phyloP scores from a whole-genome alignment of 2,888 invertebrate species.

The Elaeidobius kamerunicus region DNA sequence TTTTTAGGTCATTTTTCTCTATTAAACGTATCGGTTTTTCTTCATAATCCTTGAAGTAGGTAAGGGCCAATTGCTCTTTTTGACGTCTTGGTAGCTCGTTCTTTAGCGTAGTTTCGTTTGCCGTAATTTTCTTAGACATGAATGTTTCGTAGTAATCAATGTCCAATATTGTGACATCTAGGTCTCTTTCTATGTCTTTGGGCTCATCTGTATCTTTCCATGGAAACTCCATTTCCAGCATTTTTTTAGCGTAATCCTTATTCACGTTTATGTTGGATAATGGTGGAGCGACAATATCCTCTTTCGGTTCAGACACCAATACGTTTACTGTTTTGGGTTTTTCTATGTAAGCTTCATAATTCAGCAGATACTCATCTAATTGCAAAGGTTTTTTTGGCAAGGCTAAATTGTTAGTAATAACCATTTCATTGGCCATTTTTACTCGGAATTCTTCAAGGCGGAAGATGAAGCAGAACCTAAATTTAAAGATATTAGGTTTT shows the following conservation, averaged over 20 bases:
- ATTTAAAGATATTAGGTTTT: too few relatives aligned
- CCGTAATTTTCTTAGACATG: slow-evolving; percentile 43
- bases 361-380: slow-evolving; percentile 40
- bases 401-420: slow-evolving; percentile 44
- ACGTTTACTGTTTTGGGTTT: slow-evolving; percentile 25
- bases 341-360: slow-evolving; percentile 35
- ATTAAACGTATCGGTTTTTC: slow-evolving; percentile 31
- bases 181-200: slow-evolving; percentile 61
- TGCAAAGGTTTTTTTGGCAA: slow-evolving; percentile 39
- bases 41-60: slow-evolving; percentile 39
- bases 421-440: slow-evolving; percentile 52
- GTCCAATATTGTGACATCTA: slow-evolving; percentile 62
- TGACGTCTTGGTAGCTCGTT: slow-evolving; percentile 23
- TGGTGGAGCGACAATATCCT: slow-evolving; percentile 10
- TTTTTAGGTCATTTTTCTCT: slow-evolving; percentile 17
- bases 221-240: slow-evolving; percentile 50
- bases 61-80: slow-evolving; percentile 38
- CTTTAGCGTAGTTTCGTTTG: slow-evolving; percentile 28
- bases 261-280: slow-evolving; percentile 30
- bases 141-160: slow-evolving; percentile 69
- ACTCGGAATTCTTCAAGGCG: slow-evolving; percentile 69
- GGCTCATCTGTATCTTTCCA: slow-evolving; percentile 61
- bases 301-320: slow-evolving; percentile 19
- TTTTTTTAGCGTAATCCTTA: slow-evolving; percentile 48
- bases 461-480: slow-evolving; percentile 54